Conservation (phyloP, 2,888 invertebrate genomes). For the Catocala fraxini region DNA sequence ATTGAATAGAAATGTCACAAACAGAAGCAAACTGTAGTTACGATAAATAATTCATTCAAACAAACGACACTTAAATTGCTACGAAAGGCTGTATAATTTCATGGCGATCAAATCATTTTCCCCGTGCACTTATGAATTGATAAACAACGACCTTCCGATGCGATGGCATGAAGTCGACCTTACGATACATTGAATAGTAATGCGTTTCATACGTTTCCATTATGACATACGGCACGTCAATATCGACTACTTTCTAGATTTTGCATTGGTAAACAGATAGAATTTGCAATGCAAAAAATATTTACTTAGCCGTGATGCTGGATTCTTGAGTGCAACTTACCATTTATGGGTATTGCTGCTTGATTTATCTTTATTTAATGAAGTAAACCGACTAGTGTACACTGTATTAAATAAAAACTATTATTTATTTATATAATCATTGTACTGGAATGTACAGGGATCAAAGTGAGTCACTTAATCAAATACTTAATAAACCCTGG, state of each 20-base stretch:
- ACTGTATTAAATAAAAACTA: no score
- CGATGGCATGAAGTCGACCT: constrained; percentile 58
- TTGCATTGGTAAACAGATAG: constrained; percentile 33
- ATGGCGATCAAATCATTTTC: constrained; percentile 31
- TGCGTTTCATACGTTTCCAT: constrained; percentile 55
- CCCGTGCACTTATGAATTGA: constrained; percentile 56
- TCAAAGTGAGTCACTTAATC: no score
- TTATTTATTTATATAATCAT: no score
- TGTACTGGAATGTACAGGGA: no score
- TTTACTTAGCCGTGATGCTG: constrained; percentile 5
- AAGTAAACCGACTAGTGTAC: no score
- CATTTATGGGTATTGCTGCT: no score
- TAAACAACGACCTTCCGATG: constrained; percentile 62
- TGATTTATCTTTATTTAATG: no score
- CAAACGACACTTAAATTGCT: not conserved
- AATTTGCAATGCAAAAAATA: constrained; percentile 17
- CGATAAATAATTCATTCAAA: not conserved
- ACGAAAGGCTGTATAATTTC: constrained; percentile 1
- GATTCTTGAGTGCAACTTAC: not conserved
- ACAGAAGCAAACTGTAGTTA: not conserved
- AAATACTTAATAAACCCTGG: no score
- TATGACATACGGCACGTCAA: constrained; percentile 48
- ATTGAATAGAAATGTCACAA: not conserved
- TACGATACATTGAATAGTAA: constrained; percentile 62
- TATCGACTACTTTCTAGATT: constrained; percentile 35